These are phyloP conservation scores for Sinocyclocheilus anshuiensis DNA, from an alignment of 2,113 vertebrate species.

Conservation along the genomic window DNA sequence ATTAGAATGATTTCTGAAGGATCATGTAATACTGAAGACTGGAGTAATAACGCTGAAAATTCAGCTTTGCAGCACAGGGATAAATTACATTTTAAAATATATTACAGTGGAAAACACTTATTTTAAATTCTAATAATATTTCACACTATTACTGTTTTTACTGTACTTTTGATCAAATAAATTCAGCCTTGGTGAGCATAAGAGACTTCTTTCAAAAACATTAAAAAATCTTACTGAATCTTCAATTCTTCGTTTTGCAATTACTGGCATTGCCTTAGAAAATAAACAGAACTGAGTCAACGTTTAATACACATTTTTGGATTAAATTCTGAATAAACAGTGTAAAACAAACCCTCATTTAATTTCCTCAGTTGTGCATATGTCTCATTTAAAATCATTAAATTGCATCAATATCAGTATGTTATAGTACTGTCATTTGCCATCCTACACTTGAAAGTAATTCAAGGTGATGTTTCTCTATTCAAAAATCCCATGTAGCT, in stretches of 20 bases:
- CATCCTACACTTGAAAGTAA: too few species aligned
- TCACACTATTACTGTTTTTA: too few species aligned
- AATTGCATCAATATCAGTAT: not conserved
- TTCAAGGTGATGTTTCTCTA: not conserved
- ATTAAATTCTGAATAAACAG: too few species aligned
- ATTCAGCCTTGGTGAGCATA: not conserved
- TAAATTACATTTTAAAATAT: too few species aligned
- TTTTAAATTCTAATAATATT: too few species aligned
- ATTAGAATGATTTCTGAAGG: not conserved
- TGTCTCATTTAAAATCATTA: not conserved
- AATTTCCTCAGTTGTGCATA: not conserved
- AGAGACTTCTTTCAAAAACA: not conserved
- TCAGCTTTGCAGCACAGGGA: too few species aligned
- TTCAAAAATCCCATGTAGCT: not conserved
- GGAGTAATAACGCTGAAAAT: not conserved
- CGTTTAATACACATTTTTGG: too few species aligned
- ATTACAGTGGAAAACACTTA: too few species aligned
- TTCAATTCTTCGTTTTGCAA: too few species aligned
- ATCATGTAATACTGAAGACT: not conserved
- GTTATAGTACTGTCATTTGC: too few species aligned
- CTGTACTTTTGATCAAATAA: not conserved
- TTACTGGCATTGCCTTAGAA: too few species aligned
- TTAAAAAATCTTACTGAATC: not conserved
- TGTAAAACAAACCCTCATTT: not conserved
- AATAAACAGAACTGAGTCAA: too few species aligned